Base-by-base conservation (phyloP, 2,888 invertebrate species). In the Cryptophagus acutangulus region DNA sequence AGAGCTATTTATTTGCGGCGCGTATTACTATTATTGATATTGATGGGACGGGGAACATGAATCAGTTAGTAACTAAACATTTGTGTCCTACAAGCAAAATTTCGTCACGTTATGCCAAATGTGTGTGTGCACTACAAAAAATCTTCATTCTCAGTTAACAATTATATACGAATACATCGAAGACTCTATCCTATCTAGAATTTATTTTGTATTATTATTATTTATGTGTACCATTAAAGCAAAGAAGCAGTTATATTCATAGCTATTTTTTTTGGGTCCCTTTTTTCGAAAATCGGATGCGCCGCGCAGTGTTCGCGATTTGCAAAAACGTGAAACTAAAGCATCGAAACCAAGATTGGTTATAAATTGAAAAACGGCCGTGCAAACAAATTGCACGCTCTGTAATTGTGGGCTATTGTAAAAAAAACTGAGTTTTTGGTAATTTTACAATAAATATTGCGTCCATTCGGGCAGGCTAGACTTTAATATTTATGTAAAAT, bases 361-460 rank as follows among this genome's bases (percentile, higher is more conserved):
- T 57, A 59, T 55, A 65, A 63, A 54, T 55, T 57, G 55, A 58
- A 58, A 58, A 59, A 57, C 57, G 48, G 46, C 20, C 43, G 59
- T 55, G 55, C 55, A 51, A 42, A 46, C 41, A 26, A 3, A 44
- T 6, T 36, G 28, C 41, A 55, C 52, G 55, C 59, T n/a, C 53
- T 61, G 59, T 60, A 51, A 26, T 54, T 59, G 57, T 69, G 67
- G 66, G 67, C 70, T 70, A 70, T 70, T 70, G 70, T 67, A 70
- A 70, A 67, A 54, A 58, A 67, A 69, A 65, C 57, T 66, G 58
- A 46, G 54, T 59, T 55, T 64, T 56, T 57, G 43, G 69, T 67
- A 67, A 69, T 67, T 70, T 69, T 69, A 70, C 70, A 65, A 69
- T 69, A 69, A 69, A 69, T 70, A 69, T 67, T 63, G 8, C 57